Base-by-base conservation (phyloP, 2,797 vertebrate genomes). In the Siniperca scherzeri region DNA sequence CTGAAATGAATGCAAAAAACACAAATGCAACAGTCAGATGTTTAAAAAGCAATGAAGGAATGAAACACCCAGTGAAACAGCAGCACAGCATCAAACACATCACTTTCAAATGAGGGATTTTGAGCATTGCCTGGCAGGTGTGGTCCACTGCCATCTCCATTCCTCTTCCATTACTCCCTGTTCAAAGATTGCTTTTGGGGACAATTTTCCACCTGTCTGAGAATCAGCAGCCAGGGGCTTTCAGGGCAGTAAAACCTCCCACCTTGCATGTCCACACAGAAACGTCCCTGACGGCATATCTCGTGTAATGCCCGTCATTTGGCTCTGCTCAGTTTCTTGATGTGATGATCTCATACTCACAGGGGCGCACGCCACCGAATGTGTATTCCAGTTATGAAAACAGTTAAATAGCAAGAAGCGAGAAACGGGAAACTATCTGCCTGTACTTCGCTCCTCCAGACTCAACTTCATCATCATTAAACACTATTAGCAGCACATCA, bases 191-290 rank as follows among this genome's bases (percentile, higher is more conserved):
- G 85, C 90, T 93, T 74, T 53, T 79, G 79, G 88, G 81, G 86
- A 89, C 84, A 89, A 91, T 93, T 91, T 88, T 91, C 88, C 89
- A 92, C 87, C 90, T 91, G 89, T 87, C 89, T 87, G 81, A 86
- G 56, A 89, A 86, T 59, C 16, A 27, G 75, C 71, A 70, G 78
- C 79, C 70, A 55, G 59, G 46, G 61, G 53, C 73, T 84, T 25
- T 30, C 42, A n/a, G 80, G 77, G 77, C 77, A 70, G 71, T 84
- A 70, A 84, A 88, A 60, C 57, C 79, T 76, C 53, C 71, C 75
- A 44, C 11, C 70, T 71, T 40, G 60, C 80, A 68, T 74, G 65
- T 82, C 65, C 59, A 52, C 78, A 55, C 60, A 50, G 27, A 83
- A 52, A 72, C 33, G 1, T 78, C 77, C 81, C 70, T 55, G 50